Evolutionary conservation across 2,888 invertebrate genomes (phyloP), one percentile per base, ranked within the genome.

Genomic region (Linnaemya vulpina): DNA sequence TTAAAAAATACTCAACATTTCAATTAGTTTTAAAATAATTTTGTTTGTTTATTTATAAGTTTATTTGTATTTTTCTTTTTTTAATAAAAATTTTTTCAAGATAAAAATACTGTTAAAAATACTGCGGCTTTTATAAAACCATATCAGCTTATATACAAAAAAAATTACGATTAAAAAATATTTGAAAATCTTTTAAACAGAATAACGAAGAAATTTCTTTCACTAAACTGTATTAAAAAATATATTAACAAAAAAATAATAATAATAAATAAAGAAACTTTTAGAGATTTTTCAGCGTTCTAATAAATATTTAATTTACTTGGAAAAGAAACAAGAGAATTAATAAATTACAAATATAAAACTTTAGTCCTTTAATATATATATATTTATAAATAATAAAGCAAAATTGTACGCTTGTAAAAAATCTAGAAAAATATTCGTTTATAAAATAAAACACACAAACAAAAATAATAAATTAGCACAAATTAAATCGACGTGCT

Each of bases 401-500:
- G 40, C 63, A 81, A 77, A 80, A 84, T n/a, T 58, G 67, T 63
- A 74, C 77, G 85, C 85, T 75, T 83, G 71, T 71, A 82, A 79
- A 85, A 67, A 74, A 74, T 62, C 46, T 81, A 85, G 82, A 63
- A 30, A 74, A 82, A 68, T 78, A 68, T 68, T 68, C 81, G 88
- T 70, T 90, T 90, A 90, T 5, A 90, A 91, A 91, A 91, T 90
- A 90, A 90, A 90, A 91, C 89, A 60, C n/a, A 90, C 89, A 90
- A 90, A 90, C 89, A 90, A 89, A 88, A 84, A 82, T 79, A 83
- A 67, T n/a, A 67, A 65, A 46, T 5, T 58, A 46, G 49, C 1
- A 20, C 46, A 38, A 62, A 30, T 35, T 46, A 71, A 20, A 2
- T 17, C 13, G 9, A 13, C 30, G 9, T 46, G 43, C 30, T 30